Evolutionary conservation across 1,140 invertebrate genomes (phyloP).

Genomic region (Berghia stephanieae): DNA sequence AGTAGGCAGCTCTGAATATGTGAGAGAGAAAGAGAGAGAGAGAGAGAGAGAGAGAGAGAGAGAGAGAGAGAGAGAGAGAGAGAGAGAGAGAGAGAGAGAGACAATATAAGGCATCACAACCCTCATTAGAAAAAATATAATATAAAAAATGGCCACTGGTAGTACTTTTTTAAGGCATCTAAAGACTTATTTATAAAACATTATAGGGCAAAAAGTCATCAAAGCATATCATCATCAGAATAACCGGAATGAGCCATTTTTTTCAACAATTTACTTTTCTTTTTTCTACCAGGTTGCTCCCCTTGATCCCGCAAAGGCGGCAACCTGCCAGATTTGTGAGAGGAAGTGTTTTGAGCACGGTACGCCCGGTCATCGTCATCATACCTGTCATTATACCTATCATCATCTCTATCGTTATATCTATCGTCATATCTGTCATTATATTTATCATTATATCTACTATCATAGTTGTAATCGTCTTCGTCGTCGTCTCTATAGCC

Average conservation of each 20-base stretch:
- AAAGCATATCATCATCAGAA: constrained; percentile 23
- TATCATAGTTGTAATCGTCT: no score
- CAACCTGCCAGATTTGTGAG: constrained; percentile 18
- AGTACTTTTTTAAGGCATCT: not conserved
- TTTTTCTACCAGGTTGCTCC: constrained; percentile 33
- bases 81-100: not conserved
- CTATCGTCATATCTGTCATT: no score
- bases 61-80: not conserved
- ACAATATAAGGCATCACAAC: not conserved
- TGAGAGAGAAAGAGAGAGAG: not conserved
- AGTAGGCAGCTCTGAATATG: no score
- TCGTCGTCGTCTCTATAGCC: no score
- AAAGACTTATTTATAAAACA: not conserved
- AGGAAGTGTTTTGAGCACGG: not conserved
- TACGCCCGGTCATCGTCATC: constrained; percentile 27
- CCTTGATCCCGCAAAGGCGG: constrained; percentile 35
- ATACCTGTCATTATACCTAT: not conserved
- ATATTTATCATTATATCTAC: no score
- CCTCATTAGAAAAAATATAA: not conserved
- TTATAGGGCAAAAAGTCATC: not conserved
- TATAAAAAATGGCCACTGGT: not conserved
- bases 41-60: not conserved
- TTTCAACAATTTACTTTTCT: constrained; percentile 47
- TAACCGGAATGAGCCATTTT: constrained; percentile 35
- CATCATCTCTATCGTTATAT: constrained; percentile 11